Base-by-base conservation (phyloP, 2,888 invertebrate species). In the Mesorhabditis belari region DNA sequence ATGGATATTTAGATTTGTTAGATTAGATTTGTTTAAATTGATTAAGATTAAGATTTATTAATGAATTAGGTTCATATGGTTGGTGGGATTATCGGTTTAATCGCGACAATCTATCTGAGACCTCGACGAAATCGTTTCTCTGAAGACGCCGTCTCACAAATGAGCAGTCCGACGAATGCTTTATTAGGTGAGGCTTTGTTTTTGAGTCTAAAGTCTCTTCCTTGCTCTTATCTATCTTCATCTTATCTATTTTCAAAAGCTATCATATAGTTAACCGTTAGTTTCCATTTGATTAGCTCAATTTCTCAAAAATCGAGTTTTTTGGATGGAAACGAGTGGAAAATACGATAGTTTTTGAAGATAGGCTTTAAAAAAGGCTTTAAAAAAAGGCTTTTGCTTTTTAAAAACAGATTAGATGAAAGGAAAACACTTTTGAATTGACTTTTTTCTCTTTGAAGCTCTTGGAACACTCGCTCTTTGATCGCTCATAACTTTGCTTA, bases 11-110 rank as follows among this genome's bases (percentile, higher is more conserved):
- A 35, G 44, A 35, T 17, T 17, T 0, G 44, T n/a, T n/a, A 17
- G n/a, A 35, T 1, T 17, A 35, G n/a, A n/a, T n/a, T n/a, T n/a
- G 44, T 35, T 35, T 35, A 35, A 35, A n/a, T n/a, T n/a, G n/a
- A n/a, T n/a, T n/a, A n/a, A n/a, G n/a, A n/a, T n/a, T n/a, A n/a
- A n/a, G n/a, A n/a, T n/a, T n/a, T n/a, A n/a, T n/a, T n/a, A n/a
- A n/a, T n/a, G n/a, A 25, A 58, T 55, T 27, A 69, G 63, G 72
- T 76, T 26, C 77, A 77, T 60, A 67, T 77, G 63, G 77, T 77
- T 19, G 77, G 77, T 2, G 77, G 77, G 12, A 67, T 77, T 5
- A 71, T 73, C 23, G 77, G 77, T 17, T 64, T 76, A 23, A 74
- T 74, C 6, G 73, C 77, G 17, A 77, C 77, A 5, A 67, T 77